A percentile compares a stretch with the other conserved stretches of the same genome.
These are phyloP conservation scores for Upupa epops DNA, from an alignment of 2,113 vertebrate genomes.

Conservation along the genomic window DNA sequence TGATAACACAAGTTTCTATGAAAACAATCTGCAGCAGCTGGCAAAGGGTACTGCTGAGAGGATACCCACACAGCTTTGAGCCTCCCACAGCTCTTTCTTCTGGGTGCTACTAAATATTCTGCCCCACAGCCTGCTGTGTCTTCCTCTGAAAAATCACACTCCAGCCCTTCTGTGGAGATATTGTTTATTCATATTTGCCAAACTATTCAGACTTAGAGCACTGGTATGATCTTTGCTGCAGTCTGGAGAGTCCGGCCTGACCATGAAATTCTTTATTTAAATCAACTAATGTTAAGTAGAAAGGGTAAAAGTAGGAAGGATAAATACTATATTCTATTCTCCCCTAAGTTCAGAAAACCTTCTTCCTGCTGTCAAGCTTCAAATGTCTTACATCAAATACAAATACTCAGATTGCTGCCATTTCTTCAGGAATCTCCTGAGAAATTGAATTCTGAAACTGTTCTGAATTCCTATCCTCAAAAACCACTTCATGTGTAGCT, in stretches of 20 bases:
- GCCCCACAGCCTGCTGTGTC: not conserved
- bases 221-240: not conserved
- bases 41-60: not conserved
- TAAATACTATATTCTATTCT: not conserved
- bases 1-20: rapidly evolving
- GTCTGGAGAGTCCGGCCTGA: not conserved
- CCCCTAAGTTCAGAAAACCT: not conserved
- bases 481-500: not conserved
- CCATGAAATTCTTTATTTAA: not conserved
- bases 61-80: rapidly evolving
- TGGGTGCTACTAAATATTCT: not conserved
- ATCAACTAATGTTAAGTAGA: not conserved
- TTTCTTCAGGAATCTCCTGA: not conserved
- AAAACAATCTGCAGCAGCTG: not conserved
- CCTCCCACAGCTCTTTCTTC: not conserved
- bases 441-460: not conserved
- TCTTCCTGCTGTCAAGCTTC: not conserved
- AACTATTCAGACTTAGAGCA: not conserved
- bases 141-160: not conserved
- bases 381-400: not conserved
- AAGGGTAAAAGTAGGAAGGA: not conserved
- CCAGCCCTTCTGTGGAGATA: not conserved
- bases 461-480: not conserved
- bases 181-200: not conserved
- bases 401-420: not conserved